Conservation (phyloP, 2,113 vertebrate genomes). For the Cichladusa arquata region DNA sequence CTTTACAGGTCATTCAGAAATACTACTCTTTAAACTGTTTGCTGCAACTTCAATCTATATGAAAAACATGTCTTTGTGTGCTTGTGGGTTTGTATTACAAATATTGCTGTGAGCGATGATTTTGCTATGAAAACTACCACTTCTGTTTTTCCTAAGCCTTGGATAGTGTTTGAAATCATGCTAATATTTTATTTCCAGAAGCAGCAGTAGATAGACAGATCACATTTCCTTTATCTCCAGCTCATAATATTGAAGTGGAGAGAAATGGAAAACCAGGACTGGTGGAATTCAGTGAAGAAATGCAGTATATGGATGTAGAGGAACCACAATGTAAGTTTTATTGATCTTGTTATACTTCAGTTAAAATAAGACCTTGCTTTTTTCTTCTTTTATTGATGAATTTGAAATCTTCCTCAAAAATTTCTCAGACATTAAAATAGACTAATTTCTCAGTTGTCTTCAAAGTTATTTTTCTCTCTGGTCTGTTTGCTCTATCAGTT, state of each 20-base stretch:
- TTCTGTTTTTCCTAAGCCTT: not conserved
- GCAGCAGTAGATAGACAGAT: slow-evolving; percentile 95
- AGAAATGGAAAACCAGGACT: slow-evolving; percentile 88
- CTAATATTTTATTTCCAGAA: slow-evolving; percentile 80
- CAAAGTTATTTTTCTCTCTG: not conserved
- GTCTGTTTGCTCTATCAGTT: not conserved
- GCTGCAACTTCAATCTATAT: not conserved
- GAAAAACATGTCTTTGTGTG: not conserved
- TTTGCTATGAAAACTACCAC: not conserved
- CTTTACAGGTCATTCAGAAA: not conserved
- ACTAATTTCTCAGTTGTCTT: not conserved
- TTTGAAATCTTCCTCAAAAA: not conserved
- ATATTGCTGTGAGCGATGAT: not conserved
- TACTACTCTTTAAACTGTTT: not conserved
- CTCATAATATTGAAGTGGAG: slow-evolving; percentile 87
- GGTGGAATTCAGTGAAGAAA: slow-evolving; percentile 89
- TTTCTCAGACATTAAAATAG: not conserved
- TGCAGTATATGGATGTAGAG: slow-evolving; percentile 97
- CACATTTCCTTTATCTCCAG: slow-evolving; percentile 89
- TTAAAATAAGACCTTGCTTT: not conserved
- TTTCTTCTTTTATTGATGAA: not conserved
- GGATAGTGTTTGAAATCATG: slow-evolving; percentile 11
- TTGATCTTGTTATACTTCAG: not conserved
- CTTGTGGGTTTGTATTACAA: not conserved
- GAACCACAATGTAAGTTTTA: slow-evolving; percentile 86